Evolutionary conservation across 2,888 invertebrate genomes (phyloP).

Genomic region (Ctena decussata): DNA sequence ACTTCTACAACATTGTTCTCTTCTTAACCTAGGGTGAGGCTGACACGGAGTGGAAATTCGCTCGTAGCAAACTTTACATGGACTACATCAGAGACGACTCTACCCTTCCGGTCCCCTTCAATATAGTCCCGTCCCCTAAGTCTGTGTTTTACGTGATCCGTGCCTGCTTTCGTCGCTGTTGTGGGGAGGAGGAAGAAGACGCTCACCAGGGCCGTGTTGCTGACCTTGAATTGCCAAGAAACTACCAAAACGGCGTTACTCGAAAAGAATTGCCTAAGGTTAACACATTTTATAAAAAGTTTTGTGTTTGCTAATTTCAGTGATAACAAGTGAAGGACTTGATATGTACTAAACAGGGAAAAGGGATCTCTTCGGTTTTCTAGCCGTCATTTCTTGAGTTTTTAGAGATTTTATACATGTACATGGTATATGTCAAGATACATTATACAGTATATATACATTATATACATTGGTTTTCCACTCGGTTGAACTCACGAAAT

Average conservation of each 20-base stretch:
- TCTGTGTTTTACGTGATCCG: conserved; percentile 53
- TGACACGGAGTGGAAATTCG: conserved; percentile 86
- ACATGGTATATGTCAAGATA: too few species aligned
- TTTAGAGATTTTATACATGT: too few species aligned
- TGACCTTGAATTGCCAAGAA: conserved; percentile 55
- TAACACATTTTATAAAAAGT: too few species aligned
- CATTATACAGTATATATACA: too few species aligned
- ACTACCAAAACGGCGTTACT: neutral
- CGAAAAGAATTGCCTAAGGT: neutral
- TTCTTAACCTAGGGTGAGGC: conserved; percentile 82
- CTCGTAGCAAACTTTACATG: conserved; percentile 85
- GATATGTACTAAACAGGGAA: too few species aligned
- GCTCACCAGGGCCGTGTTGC: conserved; percentile 68
- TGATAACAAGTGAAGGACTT: too few species aligned
- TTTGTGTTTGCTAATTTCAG: too few species aligned
- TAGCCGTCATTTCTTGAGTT: too few species aligned
- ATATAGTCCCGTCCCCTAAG: conserved; percentile 83
- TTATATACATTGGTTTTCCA: too few species aligned
- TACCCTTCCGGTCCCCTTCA: conserved; percentile 88
- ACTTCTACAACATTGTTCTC: too few species aligned
- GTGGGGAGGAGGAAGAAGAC: conserved; percentile 21
- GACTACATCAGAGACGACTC: conserved; percentile 88
- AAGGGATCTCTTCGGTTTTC: too few species aligned
- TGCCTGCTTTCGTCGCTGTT: conserved; percentile 23
- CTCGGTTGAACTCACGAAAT: too few species aligned